phyloP scores from a whole-genome alignment of 92 coral and sea anemone genomes.

The Epizoanthus stellaris region DNA sequence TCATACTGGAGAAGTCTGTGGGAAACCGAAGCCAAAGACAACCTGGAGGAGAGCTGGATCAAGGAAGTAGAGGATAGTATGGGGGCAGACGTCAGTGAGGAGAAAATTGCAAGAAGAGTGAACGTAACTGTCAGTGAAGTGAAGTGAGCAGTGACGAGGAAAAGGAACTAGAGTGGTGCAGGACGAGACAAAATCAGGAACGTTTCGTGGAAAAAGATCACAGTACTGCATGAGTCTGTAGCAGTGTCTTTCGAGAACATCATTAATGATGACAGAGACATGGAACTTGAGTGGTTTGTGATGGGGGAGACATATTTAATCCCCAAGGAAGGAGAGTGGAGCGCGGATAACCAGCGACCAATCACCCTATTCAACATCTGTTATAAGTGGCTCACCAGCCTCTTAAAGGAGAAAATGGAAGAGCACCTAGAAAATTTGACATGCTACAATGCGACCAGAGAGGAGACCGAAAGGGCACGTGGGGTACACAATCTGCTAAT shows the following conservation, averaged over 20 bases:
- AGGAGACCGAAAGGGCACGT: background rate
- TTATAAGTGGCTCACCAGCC: background rate
- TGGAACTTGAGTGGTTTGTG: background rate
- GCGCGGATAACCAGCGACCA: background rate
- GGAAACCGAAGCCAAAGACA: background rate
- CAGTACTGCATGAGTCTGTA: background rate
- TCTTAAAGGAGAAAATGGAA: no score
- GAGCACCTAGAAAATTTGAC: no score
- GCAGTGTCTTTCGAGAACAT: background rate
- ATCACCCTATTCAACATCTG: background rate
- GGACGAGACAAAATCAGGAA: background rate
- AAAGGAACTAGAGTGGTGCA: no score
- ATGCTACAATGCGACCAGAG: background rate
- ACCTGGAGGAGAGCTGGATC: background rate
- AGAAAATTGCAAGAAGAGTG: background rate
- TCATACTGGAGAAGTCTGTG: background rate
- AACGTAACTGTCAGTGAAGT: background rate
- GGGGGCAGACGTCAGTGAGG: background rate
- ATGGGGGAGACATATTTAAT: constrained; percentile 1
- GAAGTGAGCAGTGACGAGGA: background rate
- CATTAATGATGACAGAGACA: background rate
- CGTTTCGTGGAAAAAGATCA: background rate
- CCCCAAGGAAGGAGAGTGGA: background rate
- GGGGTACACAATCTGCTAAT: background rate
- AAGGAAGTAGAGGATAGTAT: background rate